Evolutionary conservation across 2,113 vertebrate species (phyloP).

Genomic region (Neofelis nebulosa): DNA sequence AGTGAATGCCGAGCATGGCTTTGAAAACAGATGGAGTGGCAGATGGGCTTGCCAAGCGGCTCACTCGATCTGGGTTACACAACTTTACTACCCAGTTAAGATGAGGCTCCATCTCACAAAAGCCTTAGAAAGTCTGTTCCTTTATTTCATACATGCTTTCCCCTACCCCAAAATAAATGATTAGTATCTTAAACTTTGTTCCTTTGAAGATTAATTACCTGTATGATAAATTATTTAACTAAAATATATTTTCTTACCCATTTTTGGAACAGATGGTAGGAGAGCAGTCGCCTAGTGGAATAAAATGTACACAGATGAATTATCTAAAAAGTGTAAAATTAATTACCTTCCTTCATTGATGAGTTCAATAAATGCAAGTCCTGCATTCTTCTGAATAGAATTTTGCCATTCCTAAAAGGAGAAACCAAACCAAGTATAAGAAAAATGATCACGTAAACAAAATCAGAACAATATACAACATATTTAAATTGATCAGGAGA

Average conservation of each 20-base stretch:
- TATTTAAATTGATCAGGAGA: not conserved
- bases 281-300: slow-evolving; percentile 70
- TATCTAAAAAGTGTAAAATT: slow-evolving; percentile 80
- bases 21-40: slow-evolving; percentile 92
- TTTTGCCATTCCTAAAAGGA: slow-evolving; percentile 98
- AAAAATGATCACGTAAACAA: not conserved
- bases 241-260: slow-evolving; percentile 57
- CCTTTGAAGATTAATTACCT: slow-evolving; percentile 56
- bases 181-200: slow-evolving; percentile 59
- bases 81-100: slow-evolving; percentile 75
- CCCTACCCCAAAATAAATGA: slow-evolving; percentile 37
- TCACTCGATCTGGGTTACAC: slow-evolving; percentile 83
- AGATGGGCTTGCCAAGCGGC: slow-evolving; percentile 91
- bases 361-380: slow-evolving; percentile 98
- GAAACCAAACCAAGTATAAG: slow-evolving; percentile 77
- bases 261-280: slow-evolving; percentile 81
- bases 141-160: not conserved
- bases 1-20: slow-evolving; percentile 58
- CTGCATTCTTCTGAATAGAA: slow-evolving; percentile 99
- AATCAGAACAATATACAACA: not conserved
- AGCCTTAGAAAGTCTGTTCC: slow-evolving; percentile 37
- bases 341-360: slow-evolving; percentile 99
- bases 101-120: slow-evolving; percentile 77
- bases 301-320: slow-evolving; percentile 75
- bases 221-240: slow-evolving; percentile 64